phyloP scores from a whole-genome alignment of 2,113 vertebrate genomes.

The Nesospiza acunhae region DNA sequence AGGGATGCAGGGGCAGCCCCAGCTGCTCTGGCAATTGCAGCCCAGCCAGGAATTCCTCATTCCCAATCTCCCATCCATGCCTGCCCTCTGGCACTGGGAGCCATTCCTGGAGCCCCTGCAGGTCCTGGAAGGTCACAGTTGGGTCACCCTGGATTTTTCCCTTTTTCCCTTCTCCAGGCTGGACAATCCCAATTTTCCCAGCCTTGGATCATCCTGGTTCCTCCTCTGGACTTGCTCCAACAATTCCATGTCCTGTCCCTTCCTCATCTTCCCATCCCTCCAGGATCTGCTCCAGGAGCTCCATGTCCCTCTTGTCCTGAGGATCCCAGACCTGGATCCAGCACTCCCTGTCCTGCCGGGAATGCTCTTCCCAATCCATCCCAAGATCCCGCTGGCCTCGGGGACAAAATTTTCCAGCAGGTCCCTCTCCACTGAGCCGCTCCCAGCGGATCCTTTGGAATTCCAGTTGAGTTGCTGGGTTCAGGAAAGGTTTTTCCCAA shows the following conservation, averaged over 20 bases:
- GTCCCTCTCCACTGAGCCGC: background rate
- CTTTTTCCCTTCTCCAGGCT: background rate
- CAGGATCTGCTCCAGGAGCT: background rate
- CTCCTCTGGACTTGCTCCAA: background rate
- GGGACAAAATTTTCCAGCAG: background rate
- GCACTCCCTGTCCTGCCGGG: background rate
- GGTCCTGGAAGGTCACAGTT: background rate
- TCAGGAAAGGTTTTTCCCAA: background rate
- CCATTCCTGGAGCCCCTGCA: background rate
- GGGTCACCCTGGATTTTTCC: too few relatives aligned
- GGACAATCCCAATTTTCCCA: background rate
- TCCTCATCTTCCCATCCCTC: background rate
- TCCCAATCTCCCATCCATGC: background rate
- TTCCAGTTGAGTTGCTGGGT: background rate
- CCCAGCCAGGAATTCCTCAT: background rate
- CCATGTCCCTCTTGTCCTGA: fast-evolving
- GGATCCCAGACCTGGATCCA: background rate
- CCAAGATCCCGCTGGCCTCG: background rate
- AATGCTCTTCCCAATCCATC: background rate
- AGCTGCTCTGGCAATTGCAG: background rate
- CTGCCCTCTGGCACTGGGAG: background rate
- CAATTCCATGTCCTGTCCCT: background rate
- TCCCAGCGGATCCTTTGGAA: background rate
- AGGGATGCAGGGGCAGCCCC: background rate
- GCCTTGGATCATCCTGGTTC: background rate